These are phyloP conservation scores for Sula dactylatra DNA, from an alignment of 2,113 vertebrate genomes.

Conservation along the genomic window DNA sequence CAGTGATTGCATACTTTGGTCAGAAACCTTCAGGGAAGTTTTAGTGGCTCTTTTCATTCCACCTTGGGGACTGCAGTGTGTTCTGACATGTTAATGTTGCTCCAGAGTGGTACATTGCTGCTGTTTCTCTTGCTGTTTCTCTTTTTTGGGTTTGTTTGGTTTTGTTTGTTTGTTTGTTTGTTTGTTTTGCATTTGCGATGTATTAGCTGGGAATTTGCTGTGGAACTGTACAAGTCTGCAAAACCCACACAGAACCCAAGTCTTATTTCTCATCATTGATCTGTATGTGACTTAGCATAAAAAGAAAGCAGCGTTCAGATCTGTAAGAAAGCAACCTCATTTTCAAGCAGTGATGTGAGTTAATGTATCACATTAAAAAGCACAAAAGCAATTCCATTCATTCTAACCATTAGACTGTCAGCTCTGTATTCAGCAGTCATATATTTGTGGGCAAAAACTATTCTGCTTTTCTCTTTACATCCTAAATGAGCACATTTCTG, in stretches of 20 bases:
- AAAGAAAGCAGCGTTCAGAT: not conserved
- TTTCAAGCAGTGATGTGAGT: not conserved
- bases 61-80: not conserved
- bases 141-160: no score
- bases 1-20: not conserved
- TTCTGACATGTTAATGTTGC: not conserved
- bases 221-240: not conserved
- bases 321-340: not conserved
- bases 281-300: not conserved
- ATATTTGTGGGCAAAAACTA: not conserved
- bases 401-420: not conserved
- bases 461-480: not conserved
- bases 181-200: not conserved
- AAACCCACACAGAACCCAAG: not conserved
- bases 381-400: not conserved
- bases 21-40: not conserved
- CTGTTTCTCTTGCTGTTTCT: not conserved
- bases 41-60: not conserved
- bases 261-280: not conserved
- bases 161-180: no score
- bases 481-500: not conserved
- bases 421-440: not conserved
- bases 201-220: not conserved
- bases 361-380: not conserved
- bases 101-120: not conserved